phyloP scores from a whole-genome alignment of 2,797 vertebrate species.

The Knipowitschia caucasica region DNA sequence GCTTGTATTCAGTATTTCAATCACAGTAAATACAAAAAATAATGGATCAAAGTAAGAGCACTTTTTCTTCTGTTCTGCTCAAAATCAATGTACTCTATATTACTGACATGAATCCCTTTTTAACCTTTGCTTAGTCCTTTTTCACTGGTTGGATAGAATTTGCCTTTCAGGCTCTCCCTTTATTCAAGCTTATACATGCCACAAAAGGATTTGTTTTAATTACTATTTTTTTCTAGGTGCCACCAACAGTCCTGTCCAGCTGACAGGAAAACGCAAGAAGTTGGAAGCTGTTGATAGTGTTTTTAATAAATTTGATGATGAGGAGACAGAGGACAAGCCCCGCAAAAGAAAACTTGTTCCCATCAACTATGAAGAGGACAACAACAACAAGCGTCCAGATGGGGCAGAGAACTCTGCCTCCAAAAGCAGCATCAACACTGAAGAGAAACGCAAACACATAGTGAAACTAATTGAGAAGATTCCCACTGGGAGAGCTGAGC shows the following conservation, averaged over 20 bases:
- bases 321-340: slow-evolving; percentile 93
- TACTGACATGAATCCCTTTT: too few species aligned
- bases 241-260: slow-evolving; percentile 92
- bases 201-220: neutral
- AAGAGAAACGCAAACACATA: slow-evolving; percentile 98
- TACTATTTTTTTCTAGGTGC: slow-evolving; percentile 73
- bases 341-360: slow-evolving; percentile 96
- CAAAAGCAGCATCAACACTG: slow-evolving; percentile 89
- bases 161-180: neutral
- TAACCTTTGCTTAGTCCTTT: too few species aligned
- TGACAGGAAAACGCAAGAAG: slow-evolving; percentile 93
- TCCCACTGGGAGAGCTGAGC: slow-evolving; percentile 94
- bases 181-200: neutral
- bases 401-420: slow-evolving; percentile 66
- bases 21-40: too few species aligned
- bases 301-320: slow-evolving; percentile 98
- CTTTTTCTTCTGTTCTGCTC: too few species aligned
- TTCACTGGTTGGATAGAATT: too few species aligned
- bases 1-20: too few species aligned
- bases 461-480: slow-evolving; percentile 99
- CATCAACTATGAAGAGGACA: slow-evolving; percentile 95
- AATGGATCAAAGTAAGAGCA: too few species aligned
- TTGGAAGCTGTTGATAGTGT: slow-evolving; percentile 90
- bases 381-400: slow-evolving; percentile 87
- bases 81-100: too few species aligned